phyloP scores from a whole-genome alignment of 1,140 invertebrate species.

The Anoplophora glabripennis region DNA sequence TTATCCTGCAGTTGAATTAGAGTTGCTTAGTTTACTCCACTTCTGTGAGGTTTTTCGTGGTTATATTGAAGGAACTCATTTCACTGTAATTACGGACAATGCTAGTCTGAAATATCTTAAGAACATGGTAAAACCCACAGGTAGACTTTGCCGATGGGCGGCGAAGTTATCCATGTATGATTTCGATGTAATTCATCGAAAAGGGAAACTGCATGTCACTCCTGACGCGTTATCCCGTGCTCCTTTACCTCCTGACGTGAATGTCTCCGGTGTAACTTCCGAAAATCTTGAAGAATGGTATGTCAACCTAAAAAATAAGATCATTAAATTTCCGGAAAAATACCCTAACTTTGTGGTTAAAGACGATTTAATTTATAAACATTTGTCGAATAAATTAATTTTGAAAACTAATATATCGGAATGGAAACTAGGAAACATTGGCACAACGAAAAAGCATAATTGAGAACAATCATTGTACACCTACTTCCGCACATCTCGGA shows the following conservation, averaged over 20 bases:
- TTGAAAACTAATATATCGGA: conserved; percentile 1
- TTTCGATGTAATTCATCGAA: conserved; percentile 17
- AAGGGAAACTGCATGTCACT: conserved; percentile 14
- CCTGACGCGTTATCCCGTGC: conserved; percentile 17
- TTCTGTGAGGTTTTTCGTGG: conserved; percentile 8
- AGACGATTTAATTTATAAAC: conserved; percentile 2
- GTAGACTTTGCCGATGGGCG: conserved; percentile 13
- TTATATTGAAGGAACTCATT: conserved; percentile 16
- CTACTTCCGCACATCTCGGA: conserved; percentile 15
- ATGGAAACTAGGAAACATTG: conserved; percentile 7
- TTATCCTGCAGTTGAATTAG: conserved; percentile 10
- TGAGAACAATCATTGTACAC: conserved; percentile 4
- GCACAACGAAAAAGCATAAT: background rate
- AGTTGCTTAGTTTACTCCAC: conserved; percentile 10
- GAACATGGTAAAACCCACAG: background rate
- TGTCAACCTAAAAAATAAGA: background rate
- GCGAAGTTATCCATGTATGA: conserved; percentile 5
- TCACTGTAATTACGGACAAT: conserved; percentile 14
- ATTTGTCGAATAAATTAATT: background rate
- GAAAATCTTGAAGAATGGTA: conserved; percentile 17
- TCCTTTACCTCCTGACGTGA: background rate
- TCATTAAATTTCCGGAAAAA: conserved; percentile 7
- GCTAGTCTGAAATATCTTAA: conserved; percentile 12
- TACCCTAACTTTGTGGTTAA: conserved; percentile 10
- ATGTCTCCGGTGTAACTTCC: background rate